Conservation (phyloP, 2,888 invertebrate species). For the Apodemia duryi region DNA sequence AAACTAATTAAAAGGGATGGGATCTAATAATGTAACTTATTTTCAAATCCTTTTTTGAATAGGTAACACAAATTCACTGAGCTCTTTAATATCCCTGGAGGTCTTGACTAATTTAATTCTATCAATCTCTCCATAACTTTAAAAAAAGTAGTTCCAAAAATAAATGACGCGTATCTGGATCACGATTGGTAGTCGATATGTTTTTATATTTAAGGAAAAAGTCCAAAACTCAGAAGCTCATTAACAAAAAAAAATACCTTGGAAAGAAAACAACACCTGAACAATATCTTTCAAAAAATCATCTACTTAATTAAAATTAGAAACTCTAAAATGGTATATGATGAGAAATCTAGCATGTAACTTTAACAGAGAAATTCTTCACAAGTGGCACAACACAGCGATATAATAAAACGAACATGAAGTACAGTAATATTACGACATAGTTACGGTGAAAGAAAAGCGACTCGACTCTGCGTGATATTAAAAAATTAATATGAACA, state of each 20-base stretch:
- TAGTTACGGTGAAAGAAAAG: background rate
- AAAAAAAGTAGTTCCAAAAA: no score
- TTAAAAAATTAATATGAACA: background rate
- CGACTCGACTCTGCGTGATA: background rate
- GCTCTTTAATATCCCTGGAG: no score
- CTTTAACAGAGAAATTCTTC: background rate
- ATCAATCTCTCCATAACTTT: no score
- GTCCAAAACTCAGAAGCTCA: background rate
- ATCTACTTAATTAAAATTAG: background rate
- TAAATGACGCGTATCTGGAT: no score
- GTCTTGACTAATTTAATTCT: no score
- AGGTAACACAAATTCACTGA: no score
- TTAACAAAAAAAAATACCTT: background rate
- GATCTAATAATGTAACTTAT: no score
- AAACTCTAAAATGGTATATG: background rate
- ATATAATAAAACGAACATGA: background rate
- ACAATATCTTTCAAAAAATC: background rate
- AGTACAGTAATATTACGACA: background rate
- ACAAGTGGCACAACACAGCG: background rate
- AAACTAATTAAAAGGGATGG: no score
- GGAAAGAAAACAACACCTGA: background rate
- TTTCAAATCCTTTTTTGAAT: no score
- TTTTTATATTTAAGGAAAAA: background rate
- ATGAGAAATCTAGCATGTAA: background rate
- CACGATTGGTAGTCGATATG: no score